These are phyloP conservation scores for Callospermophilus lateralis DNA, from an alignment of 2,113 vertebrate genomes.

Conservation along the genomic window DNA sequence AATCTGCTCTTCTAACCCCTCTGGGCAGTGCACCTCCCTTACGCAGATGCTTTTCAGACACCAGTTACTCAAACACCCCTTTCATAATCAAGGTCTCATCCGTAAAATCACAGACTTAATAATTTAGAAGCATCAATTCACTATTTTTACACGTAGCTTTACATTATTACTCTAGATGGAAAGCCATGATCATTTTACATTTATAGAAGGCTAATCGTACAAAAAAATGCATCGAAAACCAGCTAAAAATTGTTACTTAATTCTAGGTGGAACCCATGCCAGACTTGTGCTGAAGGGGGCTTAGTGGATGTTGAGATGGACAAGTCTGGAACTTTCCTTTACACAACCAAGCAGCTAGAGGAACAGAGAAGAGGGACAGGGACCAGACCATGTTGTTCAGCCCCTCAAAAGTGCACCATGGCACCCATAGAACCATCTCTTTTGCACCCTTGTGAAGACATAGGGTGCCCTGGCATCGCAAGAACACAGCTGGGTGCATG, in stretches of 20 bases:
- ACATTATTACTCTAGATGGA: neutral
- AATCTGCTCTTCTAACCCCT: neutral
- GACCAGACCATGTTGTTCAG: neutral
- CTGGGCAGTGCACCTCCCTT: neutral
- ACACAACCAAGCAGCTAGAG: neutral
- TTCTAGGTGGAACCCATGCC: neutral
- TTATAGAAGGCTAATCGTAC: neutral
- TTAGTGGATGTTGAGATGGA: neutral
- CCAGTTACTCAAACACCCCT: neutral
- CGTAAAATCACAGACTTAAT: neutral
- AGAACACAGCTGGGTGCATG: accelerated
- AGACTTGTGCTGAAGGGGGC: neutral
- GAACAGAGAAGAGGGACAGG: neutral
- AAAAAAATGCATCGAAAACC: neutral
- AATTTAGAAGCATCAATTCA: neutral
- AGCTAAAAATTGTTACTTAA: neutral
- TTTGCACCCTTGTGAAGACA: accelerated
- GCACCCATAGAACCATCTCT: neutral
- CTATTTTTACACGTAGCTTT: neutral
- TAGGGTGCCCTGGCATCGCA: accelerated
- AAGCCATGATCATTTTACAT: neutral
- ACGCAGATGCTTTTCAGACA: neutral
- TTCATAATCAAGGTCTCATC: neutral
- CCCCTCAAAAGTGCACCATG: accelerated
- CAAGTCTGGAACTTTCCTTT: neutral